Conservation (phyloP, 1,140 invertebrate genomes). For the Frieseomelitta varia region DNA sequence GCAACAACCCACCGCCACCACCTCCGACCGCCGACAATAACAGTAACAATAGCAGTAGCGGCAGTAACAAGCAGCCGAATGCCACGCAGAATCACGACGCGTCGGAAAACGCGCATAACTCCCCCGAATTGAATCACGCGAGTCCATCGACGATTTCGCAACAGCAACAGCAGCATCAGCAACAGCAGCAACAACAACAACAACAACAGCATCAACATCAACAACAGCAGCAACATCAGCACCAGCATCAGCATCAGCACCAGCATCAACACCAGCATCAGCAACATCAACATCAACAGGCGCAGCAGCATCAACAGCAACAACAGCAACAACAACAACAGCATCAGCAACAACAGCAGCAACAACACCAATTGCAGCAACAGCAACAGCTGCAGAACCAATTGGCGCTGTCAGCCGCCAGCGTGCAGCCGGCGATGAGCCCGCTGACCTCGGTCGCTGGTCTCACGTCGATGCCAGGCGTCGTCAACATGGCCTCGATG, state of each 20-base stretch:
- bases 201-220: slow-evolving; percentile 49
- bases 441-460: slow-evolving; percentile 75
- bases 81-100: slow-evolving; percentile 76
- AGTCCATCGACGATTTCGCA: slow-evolving; percentile 68
- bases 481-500: slow-evolving; percentile 71
- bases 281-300: slow-evolving; percentile 38
- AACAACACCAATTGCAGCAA: slow-evolving; percentile 50
- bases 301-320: slow-evolving; percentile 37
- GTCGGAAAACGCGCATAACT: slow-evolving; percentile 75
- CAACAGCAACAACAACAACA: slow-evolving; percentile 61
- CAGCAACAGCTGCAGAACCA: slow-evolving; percentile 66
- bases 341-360: slow-evolving; percentile 58
- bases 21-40: slow-evolving; percentile 78
- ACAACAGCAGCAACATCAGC: slow-evolving; percentile 55
- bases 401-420: slow-evolving; percentile 65
- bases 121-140: slow-evolving; percentile 81
- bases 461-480: slow-evolving; percentile 73
- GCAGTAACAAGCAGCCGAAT: slow-evolving; percentile 71
- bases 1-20: slow-evolving; percentile 81
- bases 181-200: slow-evolving; percentile 29
- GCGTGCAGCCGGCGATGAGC: slow-evolving; percentile 69
- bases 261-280: slow-evolving; percentile 59
- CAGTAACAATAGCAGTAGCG: slow-evolving; percentile 60
- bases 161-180: slow-evolving; percentile 57
- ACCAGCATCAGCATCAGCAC: slow-evolving; percentile 36